phyloP scores from a whole-genome alignment of 2,113 vertebrate genomes.

The Otocyon megalotis region DNA sequence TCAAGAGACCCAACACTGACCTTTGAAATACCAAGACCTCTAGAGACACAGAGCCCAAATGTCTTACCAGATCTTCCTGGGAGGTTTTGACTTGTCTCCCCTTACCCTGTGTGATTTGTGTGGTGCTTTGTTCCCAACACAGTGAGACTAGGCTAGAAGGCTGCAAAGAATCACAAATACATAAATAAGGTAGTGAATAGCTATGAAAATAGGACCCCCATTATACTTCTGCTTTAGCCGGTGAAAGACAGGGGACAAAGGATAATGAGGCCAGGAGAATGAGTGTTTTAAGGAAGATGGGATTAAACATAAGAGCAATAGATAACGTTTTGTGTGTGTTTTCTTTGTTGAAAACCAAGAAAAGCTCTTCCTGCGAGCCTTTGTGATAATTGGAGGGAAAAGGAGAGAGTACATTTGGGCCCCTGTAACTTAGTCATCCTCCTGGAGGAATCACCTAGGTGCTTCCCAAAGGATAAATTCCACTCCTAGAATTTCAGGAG shows the following conservation, averaged over 20 bases:
- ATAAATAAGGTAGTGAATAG: background rate
- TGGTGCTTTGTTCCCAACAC: slow-evolving; percentile 17
- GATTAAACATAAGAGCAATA: slow-evolving; percentile 27
- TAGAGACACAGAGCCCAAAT: slow-evolving; percentile 23
- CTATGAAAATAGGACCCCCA: background rate
- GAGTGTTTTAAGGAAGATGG: slow-evolving; percentile 44
- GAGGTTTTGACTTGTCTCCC: slow-evolving; percentile 50
- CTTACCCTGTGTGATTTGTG: slow-evolving; percentile 57
- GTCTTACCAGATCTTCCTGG: slow-evolving; percentile 67
- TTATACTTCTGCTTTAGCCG: background rate
- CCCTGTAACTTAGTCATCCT: background rate
- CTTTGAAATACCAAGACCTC: slow-evolving; percentile 57
- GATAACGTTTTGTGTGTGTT: background rate
- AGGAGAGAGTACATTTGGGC: background rate
- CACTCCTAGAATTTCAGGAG: background rate
- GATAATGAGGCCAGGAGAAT: background rate
- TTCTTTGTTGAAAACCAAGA: slow-evolving; percentile 41
- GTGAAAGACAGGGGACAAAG: background rate
- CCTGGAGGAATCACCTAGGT: background rate
- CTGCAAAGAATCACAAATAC: slow-evolving; percentile 38
- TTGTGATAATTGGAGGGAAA: background rate
- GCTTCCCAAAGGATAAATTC: background rate
- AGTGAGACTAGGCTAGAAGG: slow-evolving; percentile 29
- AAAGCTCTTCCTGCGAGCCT: background rate
- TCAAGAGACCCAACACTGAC: slow-evolving; percentile 67